Evolutionary conservation across 1,140 invertebrate genomes (phyloP), one percentile per base, ranked within the genome.

Genomic region (Euura lappo): DNA sequence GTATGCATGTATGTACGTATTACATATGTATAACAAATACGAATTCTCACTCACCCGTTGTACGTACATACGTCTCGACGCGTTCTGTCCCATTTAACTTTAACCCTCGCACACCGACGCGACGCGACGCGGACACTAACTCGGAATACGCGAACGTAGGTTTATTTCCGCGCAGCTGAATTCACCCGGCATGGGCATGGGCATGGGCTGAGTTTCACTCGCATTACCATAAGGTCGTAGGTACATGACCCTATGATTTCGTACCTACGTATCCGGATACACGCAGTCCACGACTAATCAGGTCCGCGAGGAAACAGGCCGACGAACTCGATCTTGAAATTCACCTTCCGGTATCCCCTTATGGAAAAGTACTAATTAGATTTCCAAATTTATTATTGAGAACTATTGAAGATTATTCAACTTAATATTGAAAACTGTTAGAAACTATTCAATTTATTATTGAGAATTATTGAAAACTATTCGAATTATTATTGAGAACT

Each of bases 41-140:
- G 51, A n/a, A 60, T 60, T 8, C 51, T 60, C 51, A 60, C 51
- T 28, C 51, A 60, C 13, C 10, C 51, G 51, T 60, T 60, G 51
- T 8, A 60, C 51, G 51, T 60, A 11, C 13, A n/a, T 8, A 60
- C 51, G 51, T 60, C 51, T 60, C 51, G 28, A 28, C 28, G 28
- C 51, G 13, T 60, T 60, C 51, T 60, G 51, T 60, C 51, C 51
- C 51, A 60, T 60, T 60, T 60, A 60, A 60, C 51, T 60, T 60
- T 11, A 60, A 28, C 51, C 51, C 51, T 60, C 51, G 51, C 13
- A n/a, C 3, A 11, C 13, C 51, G 10, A n/a, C 51, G 13, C 8
- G n/a, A n/a, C 8, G 51, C 51, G 51, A 28, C 28, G 28, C 28
- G 28, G 28, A 28, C 28, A 28, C 28, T 28, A 28, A 28, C 28